Conservation (phyloP, 2,113 vertebrate species). For the Platichthys flesus region DNA sequence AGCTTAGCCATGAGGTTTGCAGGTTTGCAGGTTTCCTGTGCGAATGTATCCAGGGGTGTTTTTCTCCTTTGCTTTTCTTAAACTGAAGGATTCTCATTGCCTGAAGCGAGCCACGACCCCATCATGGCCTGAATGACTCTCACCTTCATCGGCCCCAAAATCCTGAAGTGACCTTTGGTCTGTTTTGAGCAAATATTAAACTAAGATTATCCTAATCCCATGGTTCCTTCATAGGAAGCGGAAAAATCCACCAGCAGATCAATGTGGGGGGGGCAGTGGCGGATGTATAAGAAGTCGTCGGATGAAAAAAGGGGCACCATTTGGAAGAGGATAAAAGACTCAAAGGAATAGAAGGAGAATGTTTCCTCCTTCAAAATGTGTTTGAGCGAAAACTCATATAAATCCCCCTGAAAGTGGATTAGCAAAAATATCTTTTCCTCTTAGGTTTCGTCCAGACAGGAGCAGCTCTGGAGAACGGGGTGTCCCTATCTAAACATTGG, state of each 20-base stretch:
- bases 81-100: conserved; percentile 54
- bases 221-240: conserved; percentile 26
- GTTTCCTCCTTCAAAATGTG: conserved; percentile 65
- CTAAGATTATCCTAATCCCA: conserved; percentile 34
- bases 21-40: conserved; percentile 46
- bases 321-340: conserved; percentile 28
- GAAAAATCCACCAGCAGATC: conserved; percentile 20
- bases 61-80: conserved; percentile 10
- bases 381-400: conserved; percentile 69
- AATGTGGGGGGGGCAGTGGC: conserved; percentile 24
- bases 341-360: conserved; percentile 50
- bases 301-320: conserved; percentile 21
- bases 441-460: conserved; percentile 66
- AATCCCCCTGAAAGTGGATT: conserved; percentile 72
- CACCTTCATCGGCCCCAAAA: conserved; percentile 53
- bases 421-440: conserved; percentile 69
- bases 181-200: conserved; percentile 56
- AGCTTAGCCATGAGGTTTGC: conserved; percentile 33
- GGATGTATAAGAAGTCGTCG: conserved; percentile 10
- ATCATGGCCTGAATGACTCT: conserved; percentile 41
- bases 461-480: conserved; percentile 57
- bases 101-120: conserved; percentile 44
- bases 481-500: conserved; percentile 74
- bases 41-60: conserved; percentile 52
- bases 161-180: conserved; percentile 39